Percentiles rank a stretch among this genome's conserved stretches.
Evolutionary conservation across 2,888 invertebrate genomes (phyloP).

Genomic region (Geophilus truncorum): DNA sequence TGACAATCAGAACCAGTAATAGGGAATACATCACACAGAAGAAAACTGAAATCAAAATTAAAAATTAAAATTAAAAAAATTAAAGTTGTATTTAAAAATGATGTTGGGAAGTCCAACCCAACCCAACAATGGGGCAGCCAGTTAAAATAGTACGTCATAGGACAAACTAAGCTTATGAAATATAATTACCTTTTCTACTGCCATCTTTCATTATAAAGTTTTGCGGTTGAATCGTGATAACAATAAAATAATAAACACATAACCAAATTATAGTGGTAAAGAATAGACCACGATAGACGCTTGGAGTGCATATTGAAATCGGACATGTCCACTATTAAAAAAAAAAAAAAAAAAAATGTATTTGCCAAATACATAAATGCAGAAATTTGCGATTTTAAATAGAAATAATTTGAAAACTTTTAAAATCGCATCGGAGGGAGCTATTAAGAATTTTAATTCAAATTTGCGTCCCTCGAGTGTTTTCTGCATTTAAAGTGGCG

Average conservation of each 20-base stretch:
- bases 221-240: background rate
- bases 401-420: no score
- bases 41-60: background rate
- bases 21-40: background rate
- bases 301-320: background rate
- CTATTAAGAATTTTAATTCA: no score
- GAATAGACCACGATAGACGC: background rate
- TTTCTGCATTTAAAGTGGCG: background rate
- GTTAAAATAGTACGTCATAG: no score
- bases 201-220: background rate
- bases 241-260: background rate
- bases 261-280: background rate
- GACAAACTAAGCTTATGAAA: background rate
- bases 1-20: background rate
- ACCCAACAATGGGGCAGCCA: no score
- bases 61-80: background rate
- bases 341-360: background rate
- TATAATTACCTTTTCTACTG: background rate
- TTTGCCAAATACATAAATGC: no score
- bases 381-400: no score
- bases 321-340: background rate
- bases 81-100: no score
- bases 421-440: no score
- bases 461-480: no score
- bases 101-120: no score